phyloP scores from a whole-genome alignment of 2,888 invertebrate species.

The Eutolmus rufibarbis region DNA sequence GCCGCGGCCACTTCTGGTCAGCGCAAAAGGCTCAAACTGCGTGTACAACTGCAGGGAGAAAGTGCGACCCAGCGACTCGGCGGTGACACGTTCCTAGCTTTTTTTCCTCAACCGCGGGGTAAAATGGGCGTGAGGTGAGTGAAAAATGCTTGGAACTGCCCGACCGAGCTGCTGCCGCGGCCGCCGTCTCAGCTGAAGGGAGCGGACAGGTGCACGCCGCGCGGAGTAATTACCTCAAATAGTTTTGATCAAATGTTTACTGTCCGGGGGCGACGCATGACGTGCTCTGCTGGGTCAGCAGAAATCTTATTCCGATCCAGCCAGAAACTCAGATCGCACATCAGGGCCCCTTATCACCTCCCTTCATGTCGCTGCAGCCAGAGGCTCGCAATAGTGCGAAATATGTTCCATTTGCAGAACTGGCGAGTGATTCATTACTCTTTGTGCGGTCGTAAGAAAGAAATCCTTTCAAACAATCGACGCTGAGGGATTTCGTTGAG shows the following conservation, averaged over 20 bases:
- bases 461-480: neutral
- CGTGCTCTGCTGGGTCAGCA: neutral
- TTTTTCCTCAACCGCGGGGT: neutral
- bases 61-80: neutral
- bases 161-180: neutral
- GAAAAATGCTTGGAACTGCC: neutral
- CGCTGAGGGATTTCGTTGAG: neutral
- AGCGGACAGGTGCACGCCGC: neutral
- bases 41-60: neutral
- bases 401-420: neutral
- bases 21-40: neutral
- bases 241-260: neutral
- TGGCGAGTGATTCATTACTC: neutral
- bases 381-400: neutral
- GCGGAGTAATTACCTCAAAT: neutral
- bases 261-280: neutral
- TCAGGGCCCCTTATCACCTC: neutral
- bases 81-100: neutral
- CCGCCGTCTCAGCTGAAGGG: neutral
- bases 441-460: neutral
- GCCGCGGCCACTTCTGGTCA: neutral
- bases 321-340: neutral
- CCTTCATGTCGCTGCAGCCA: neutral
- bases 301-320: neutral
- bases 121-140: conserved; percentile 36